Evolutionary conservation across 2,888 invertebrate species (phyloP).

Genomic region (Ophraella communa): DNA sequence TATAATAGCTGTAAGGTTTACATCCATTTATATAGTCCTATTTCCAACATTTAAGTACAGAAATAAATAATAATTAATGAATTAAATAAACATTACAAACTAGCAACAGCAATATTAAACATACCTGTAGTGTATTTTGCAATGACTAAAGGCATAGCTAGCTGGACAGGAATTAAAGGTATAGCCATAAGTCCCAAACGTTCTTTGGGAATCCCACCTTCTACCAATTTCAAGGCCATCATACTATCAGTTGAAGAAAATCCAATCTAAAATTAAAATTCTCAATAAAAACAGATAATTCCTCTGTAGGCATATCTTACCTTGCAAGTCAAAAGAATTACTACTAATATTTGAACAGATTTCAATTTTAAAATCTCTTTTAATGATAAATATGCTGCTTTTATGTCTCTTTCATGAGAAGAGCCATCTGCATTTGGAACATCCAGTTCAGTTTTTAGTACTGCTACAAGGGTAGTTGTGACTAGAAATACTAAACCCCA

Average conservation of each 20-base stretch:
- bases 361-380: constrained; percentile 84
- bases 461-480: constrained; percentile 86
- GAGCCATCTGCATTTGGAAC: constrained; percentile 56
- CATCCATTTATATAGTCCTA: too few relatives aligned
- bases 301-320: constrained; percentile 62
- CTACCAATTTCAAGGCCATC: constrained; percentile 92
- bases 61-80: too few relatives aligned
- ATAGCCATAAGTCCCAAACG: constrained; percentile 91
- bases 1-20: too few relatives aligned
- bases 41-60: too few relatives aligned
- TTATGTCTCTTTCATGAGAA: constrained; percentile 61
- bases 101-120: too few relatives aligned
- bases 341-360: constrained; percentile 77
- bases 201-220: constrained; percentile 95
- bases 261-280: constrained; percentile 82
- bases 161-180: constrained; percentile 93
- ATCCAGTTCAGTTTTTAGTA: constrained; percentile 84
- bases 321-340: constrained; percentile 89
- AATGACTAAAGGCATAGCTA: constrained; percentile 84
- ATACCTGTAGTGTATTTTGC: constrained; percentile 62
- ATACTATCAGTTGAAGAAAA: constrained; percentile 97
- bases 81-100: too few relatives aligned
- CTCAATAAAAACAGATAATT: too few relatives aligned
- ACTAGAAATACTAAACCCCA: constrained; percentile 94
- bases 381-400: constrained; percentile 82